Percentiles rank a stretch among this genome's conserved stretches.
These are phyloP conservation scores for Tenebrosternarchus preto DNA, from an alignment of 2,113 vertebrate genomes.

Conservation along the genomic window DNA sequence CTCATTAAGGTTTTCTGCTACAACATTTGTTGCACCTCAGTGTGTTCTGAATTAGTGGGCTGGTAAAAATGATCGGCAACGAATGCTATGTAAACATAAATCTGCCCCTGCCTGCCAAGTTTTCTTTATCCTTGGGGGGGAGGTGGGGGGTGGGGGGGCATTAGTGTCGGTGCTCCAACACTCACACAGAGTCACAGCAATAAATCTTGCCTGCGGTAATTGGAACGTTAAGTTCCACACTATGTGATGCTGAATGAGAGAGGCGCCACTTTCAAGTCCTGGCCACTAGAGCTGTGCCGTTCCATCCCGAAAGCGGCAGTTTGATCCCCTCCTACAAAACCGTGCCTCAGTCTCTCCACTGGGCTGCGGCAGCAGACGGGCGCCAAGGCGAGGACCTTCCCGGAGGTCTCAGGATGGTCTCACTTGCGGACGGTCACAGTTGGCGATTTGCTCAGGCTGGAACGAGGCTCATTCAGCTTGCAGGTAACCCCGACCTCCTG, in stretches of 20 bases:
- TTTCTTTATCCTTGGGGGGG: slow-evolving; percentile 40
- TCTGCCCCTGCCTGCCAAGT: slow-evolving; percentile 76
- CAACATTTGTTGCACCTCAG: not conserved
- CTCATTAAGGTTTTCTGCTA: not conserved
- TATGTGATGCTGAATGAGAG: slow-evolving; percentile 32
- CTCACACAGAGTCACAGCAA: slow-evolving; percentile 6
- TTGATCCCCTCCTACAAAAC: slow-evolving; percentile 1
- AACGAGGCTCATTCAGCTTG: slow-evolving; percentile 49
- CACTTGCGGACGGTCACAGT: slow-evolving; percentile 29
- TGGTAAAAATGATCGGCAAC: slow-evolving; percentile 61
- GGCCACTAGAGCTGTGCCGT: slow-evolving; percentile 14
- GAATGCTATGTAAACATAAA: slow-evolving; percentile 80
- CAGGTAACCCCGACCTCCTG: slow-evolving; percentile 45
- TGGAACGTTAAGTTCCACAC: slow-evolving; percentile 33
- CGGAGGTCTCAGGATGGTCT: slow-evolving; percentile 38
- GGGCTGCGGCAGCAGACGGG: slow-evolving; percentile 29
- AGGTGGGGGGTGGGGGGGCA: slow-evolving; percentile 26
- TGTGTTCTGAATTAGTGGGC: slow-evolving; percentile 56
- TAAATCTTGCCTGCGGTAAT: slow-evolving; percentile 44
- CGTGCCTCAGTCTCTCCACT: not conserved
- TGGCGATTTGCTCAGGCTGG: slow-evolving; percentile 54
- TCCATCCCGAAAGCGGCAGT: slow-evolving; percentile 10
- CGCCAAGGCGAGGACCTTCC: not conserved
- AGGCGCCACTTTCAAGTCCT: slow-evolving; percentile 21
- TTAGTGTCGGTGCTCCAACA: not conserved